Percentiles rank a stretch among this genome's conserved stretches.
phyloP scores from a whole-genome alignment of 2,888 invertebrate species.

The Unio delphinus region DNA sequence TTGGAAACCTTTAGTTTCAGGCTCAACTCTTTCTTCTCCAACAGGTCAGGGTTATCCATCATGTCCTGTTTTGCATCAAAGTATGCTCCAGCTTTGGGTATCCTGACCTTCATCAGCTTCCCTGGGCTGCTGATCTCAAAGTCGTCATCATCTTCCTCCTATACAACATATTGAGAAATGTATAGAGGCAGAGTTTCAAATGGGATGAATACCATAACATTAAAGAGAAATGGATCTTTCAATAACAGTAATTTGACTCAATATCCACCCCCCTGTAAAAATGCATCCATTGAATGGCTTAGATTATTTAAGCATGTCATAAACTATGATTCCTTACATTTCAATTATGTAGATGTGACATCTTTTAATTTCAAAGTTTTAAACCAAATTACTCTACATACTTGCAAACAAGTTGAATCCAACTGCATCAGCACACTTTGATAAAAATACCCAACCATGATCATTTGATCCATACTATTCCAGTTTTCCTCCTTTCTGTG shows the following conservation, averaged over 20 bases:
- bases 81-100: conserved; percentile 61
- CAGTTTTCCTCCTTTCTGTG: too few species aligned
- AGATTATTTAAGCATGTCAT: background rate
- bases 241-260: background rate
- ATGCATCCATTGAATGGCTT: background rate
- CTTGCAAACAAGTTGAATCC: too few species aligned
- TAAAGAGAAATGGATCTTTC: background rate
- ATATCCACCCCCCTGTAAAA: background rate
- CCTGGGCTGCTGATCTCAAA: conserved; percentile 11
- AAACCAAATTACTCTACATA: too few species aligned
- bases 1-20: conserved; percentile 66
- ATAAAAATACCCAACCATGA: too few species aligned
- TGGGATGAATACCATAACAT: background rate
- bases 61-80: conserved; percentile 31
- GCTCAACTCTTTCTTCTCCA: conserved; percentile 1
- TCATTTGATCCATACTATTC: too few species aligned
- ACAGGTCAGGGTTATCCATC: conserved; percentile 8
- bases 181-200: background rate
- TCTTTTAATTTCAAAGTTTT: too few species aligned
- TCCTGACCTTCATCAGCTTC: conserved; percentile 50
- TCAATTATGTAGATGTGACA: too few species aligned
- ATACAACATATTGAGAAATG: conserved; percentile 1
- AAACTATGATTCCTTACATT: too few species aligned
- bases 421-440: too few species aligned
- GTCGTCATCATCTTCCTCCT: conserved; percentile 45